Percentiles rank a stretch among this genome's conserved stretches.
These are phyloP conservation scores for Melangyna quadrimaculata DNA, from an alignment of 2,888 invertebrate genomes.

Conservation along the genomic window DNA sequence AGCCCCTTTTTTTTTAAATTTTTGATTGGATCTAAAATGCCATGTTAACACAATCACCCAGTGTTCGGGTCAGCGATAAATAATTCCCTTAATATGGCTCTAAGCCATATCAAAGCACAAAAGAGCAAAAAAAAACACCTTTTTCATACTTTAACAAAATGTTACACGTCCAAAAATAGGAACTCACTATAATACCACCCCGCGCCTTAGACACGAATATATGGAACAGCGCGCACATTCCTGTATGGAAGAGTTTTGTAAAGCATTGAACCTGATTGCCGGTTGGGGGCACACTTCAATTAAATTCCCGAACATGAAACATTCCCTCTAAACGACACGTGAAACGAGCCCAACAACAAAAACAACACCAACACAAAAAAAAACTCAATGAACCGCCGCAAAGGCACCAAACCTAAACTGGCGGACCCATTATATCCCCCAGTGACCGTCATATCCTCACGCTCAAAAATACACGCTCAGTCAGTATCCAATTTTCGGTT, in stretches of 20 bases:
- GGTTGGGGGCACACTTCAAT: conserved; percentile 72
- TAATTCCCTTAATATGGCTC: conserved; percentile 63
- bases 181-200: conserved; percentile 31
- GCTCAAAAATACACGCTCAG: conserved; percentile 62
- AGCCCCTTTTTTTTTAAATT: not conserved
- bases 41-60: conserved; percentile 70
- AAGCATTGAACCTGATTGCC: conserved; percentile 53
- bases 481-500: conserved; percentile 73
- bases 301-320: conserved; percentile 72
- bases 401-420: conserved; percentile 69
- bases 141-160: conserved; percentile 20
- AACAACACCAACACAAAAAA: conserved; percentile 10
- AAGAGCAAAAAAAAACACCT: not conserved
- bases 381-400: conserved; percentile 64
- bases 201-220: not conserved
- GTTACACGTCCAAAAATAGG: conserved; percentile 38
- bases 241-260: conserved; percentile 22
- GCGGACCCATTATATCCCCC: conserved; percentile 65
- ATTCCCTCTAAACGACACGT: conserved; percentile 16
- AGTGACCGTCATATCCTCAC: conserved; percentile 59
- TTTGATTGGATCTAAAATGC: conserved; percentile 64
- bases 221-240: conserved; percentile 24
- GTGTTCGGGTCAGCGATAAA: conserved; percentile 64
- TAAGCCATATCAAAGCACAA: conserved; percentile 21
- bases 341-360: conserved; percentile 9